Percentiles rank a stretch among this genome's conserved stretches.
Evolutionary conservation across 2,888 invertebrate species (phyloP).

Genomic region (Drosophila dives): DNA sequence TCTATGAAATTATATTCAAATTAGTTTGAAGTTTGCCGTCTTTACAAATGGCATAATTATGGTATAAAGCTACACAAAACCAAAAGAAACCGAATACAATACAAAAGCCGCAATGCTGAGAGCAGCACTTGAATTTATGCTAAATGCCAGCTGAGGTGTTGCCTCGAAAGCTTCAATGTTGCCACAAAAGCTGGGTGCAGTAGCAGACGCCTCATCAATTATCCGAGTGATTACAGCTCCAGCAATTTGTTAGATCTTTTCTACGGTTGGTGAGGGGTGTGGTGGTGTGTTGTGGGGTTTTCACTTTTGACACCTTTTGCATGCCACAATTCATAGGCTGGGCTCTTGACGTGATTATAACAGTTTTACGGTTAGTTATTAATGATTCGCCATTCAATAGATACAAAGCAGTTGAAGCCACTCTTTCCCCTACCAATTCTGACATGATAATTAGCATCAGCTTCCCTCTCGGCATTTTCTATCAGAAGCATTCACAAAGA

Average conservation of each 20-base stretch:
- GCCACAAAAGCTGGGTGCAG: conserved; percentile 57
- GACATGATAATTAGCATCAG: conserved; percentile 43
- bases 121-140: conserved; percentile 69
- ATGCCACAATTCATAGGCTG: conserved; percentile 41
- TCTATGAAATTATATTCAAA: conserved; percentile 80
- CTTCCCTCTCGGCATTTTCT: background rate
- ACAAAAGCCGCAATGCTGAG: conserved; percentile 30
- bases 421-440: background rate
- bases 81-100: background rate
- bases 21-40: conserved; percentile 75
- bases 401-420: conserved; percentile 17
- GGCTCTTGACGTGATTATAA: conserved; percentile 75
- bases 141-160: conserved; percentile 57
- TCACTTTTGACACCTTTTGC: conserved; percentile 72
- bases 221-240: conserved; percentile 71
- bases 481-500: background rate
- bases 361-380: conserved; percentile 74
- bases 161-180: conserved; percentile 12
- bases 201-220: conserved; percentile 69
- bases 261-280: conserved; percentile 4
- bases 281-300: background rate
- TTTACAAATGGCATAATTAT: conserved; percentile 73
- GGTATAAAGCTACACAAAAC: conserved; percentile 37
- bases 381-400: conserved; percentile 64
- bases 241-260: conserved; percentile 71